Conservation (phyloP, 2,797 vertebrate species). For the Stomatorhinus walkeri region DNA sequence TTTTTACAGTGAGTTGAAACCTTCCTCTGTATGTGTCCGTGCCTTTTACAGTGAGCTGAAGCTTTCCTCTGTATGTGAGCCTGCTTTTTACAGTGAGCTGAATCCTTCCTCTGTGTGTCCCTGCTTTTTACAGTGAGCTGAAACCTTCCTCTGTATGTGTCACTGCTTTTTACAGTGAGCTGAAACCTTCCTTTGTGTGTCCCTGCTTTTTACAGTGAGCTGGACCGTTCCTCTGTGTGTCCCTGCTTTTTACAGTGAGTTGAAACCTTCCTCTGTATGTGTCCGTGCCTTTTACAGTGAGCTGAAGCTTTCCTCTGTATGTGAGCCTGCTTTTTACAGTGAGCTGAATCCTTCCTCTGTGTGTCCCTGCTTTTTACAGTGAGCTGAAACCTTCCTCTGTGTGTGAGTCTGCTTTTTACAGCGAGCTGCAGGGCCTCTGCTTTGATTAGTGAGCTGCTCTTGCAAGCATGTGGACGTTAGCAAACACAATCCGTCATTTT, state of each 20-base stretch:
- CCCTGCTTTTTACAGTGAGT: background rate
- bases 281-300: background rate
- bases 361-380: background rate
- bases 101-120: background rate
- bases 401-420: background rate
- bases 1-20: background rate
- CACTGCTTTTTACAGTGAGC: too few relatives aligned
- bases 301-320: background rate
- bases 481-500: slow-evolving; percentile 41
- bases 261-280: background rate
- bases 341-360: background rate
- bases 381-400: background rate
- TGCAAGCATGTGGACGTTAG: slow-evolving; percentile 28
- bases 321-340: background rate
- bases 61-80: background rate
- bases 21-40: background rate
- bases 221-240: background rate
- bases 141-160: background rate
- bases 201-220: background rate
- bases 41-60: background rate
- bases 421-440: background rate
- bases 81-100: too few relatives aligned
- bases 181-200: background rate
- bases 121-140: background rate
- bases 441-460: slow-evolving; percentile 31